These are phyloP conservation scores for Coluber constrictor DNA, from an alignment of 2,797 vertebrate genomes.

Conservation along the genomic window DNA sequence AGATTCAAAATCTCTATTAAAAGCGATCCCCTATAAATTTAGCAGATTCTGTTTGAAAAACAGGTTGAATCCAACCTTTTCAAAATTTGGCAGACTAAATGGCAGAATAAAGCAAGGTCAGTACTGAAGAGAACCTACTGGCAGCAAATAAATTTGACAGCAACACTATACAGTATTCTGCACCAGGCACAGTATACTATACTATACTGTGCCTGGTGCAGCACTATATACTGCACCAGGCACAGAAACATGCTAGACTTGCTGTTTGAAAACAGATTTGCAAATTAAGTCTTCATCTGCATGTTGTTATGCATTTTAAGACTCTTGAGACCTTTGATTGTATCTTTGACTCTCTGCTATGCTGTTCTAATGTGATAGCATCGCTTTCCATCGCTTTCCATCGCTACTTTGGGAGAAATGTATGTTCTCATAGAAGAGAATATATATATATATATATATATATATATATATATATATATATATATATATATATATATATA, in stretches of 20 bases:
- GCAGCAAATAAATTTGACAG: background rate
- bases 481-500: background rate
- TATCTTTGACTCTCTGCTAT: background rate
- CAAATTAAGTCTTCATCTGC: background rate
- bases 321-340: background rate
- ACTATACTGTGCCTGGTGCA: no score
- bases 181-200: background rate
- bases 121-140: background rate
- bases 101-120: background rate
- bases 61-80: background rate
- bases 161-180: background rate
- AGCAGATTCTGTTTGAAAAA: background rate
- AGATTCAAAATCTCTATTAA: background rate
- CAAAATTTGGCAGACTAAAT: background rate
- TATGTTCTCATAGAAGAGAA: background rate
- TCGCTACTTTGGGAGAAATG: background rate
- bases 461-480: no score
- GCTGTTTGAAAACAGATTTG: background rate
- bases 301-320: background rate
- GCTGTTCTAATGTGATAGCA: background rate
- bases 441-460: no score
- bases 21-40: background rate
- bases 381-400: background rate
- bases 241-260: background rate
- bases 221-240: background rate